Evolutionary conservation across 2,888 invertebrate species (phyloP), one percentile per base, ranked within the genome.

Genomic region (Scelioninae gen. 1): DNA sequence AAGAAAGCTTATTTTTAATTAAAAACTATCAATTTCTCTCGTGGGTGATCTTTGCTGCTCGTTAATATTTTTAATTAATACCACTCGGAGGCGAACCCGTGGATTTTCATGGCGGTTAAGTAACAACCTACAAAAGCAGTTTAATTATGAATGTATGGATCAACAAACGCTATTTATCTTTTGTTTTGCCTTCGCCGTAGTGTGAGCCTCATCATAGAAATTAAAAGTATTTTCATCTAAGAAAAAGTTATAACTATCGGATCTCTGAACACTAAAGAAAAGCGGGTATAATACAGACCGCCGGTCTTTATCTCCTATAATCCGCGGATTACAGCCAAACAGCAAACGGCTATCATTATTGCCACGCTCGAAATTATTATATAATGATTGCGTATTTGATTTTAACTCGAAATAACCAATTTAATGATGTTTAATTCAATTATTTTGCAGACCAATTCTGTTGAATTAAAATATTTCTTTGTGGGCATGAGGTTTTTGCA

Each of bases 131-230:
- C 40, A 62, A 78, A 47, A 71, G 56, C 71, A 63, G 43, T 63
- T 78, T 78, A 78, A 78, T 78, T 47, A 71, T 78, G 38, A 71
- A 63, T 60, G 63, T 45, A 47, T 63, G 38, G 47, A 53, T 63
- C 55, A 55, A 32, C 47, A 43, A 71, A 53, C 53, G 45, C 72
- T 43, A 53, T 72, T 78, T 78, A 69, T 69, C 62, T 69, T 47
- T 56, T 71, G 63, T 71, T 71, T 63, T 23, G 8, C 15, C 16
- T 13, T 4, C 0, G 13, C n/a, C 29, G n/a, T 13, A n/a, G 38
- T 23, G 47, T 29, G 58, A 34, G 58, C 13, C 23, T 29, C 51
- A 56, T 63, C 49, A 34, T 71, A 53, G 63, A 71, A 78, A 65
- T 71, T 56, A 71, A 55, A 71, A 78, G 78, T 78, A 69, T 55